Percentiles rank a stretch among this genome's conserved stretches.
phyloP scores from a whole-genome alignment of 2,888 invertebrate species.

The Antheraea assamensis region DNA sequence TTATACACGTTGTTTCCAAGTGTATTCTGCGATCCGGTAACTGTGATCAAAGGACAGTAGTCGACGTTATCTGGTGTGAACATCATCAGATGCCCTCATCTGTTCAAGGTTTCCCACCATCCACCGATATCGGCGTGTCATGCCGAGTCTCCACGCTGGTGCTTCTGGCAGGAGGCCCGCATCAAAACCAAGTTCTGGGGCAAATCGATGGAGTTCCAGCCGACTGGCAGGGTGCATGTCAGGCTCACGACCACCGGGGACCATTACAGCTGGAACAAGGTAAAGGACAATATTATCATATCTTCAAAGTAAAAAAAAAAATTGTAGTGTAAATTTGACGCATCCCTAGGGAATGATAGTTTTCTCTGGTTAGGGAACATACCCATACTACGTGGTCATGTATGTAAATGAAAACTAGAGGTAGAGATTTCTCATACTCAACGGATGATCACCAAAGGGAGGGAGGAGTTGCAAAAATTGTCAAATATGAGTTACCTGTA shows the following conservation, averaged over 20 bases:
- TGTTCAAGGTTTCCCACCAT: constrained; percentile 88
- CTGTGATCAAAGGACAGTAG: not conserved
- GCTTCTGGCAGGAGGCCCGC: constrained; percentile 91
- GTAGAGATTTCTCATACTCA: no score
- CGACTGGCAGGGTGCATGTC: constrained; percentile 87
- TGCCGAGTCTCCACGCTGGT: constrained; percentile 89
- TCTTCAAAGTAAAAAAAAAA: not conserved
- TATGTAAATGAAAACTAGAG: no score
- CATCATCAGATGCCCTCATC: not conserved
- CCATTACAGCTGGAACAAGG: constrained; percentile 55
- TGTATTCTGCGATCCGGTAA: no score
- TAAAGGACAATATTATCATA: constrained; percentile 17
- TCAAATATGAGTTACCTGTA: no score
- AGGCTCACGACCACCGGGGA: constrained; percentile 77
- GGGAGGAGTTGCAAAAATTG: no score
- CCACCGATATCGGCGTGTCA: constrained; percentile 92
- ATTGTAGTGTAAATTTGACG: no score
- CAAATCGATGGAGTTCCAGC: constrained; percentile 94
- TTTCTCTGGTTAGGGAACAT: no score
- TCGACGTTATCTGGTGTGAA: not conserved
- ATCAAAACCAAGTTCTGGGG: constrained; percentile 96
- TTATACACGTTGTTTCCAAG: no score
- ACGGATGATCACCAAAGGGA: no score
- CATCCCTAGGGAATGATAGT: no score
- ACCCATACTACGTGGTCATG: no score